A percentile compares a stretch with the other conserved stretches of the same genome.
Evolutionary conservation across 1,140 invertebrate genomes (phyloP).

Genomic region (Lordiphosa stackelbergi): DNA sequence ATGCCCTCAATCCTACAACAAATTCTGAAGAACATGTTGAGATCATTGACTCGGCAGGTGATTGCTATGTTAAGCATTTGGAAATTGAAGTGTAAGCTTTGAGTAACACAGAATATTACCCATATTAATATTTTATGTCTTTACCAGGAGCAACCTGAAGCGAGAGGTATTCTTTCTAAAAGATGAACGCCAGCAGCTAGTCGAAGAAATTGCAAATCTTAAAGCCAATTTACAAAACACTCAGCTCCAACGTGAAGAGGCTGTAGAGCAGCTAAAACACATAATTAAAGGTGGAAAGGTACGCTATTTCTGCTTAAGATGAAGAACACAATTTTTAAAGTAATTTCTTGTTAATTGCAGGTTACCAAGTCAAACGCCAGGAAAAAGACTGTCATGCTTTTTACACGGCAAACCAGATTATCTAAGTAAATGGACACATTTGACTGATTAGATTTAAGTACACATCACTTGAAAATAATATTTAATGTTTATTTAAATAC

Average conservation of each 20-base stretch:
- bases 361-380: too few relatives aligned
- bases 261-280: not conserved
- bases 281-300: constrained; percentile 2
- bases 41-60: constrained; percentile 11
- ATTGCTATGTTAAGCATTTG: constrained; percentile 32
- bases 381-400: too few relatives aligned
- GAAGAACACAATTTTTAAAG: too few relatives aligned
- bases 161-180: constrained; percentile 32
- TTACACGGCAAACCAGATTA: too few relatives aligned
- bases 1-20: constrained; percentile 13
- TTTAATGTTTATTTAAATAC: too few relatives aligned
- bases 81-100: constrained; percentile 35
- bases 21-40: constrained; percentile 29
- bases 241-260: not conserved
- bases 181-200: constrained; percentile 30
- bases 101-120: not conserved
- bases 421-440: too few relatives aligned
- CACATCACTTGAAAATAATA: too few relatives aligned
- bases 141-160: constrained; percentile 21
- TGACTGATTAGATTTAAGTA: too few relatives aligned
- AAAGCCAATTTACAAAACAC: constrained; percentile 9
- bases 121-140: not conserved
- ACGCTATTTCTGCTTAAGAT: not conserved
- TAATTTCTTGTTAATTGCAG: too few relatives aligned
- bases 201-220: constrained; percentile 22